A percentile compares a stretch with the other conserved stretches of the same genome.
These are phyloP conservation scores for Oreochromis niloticus DNA, from an alignment of 2,113 vertebrate genomes.

Conservation along the genomic window DNA sequence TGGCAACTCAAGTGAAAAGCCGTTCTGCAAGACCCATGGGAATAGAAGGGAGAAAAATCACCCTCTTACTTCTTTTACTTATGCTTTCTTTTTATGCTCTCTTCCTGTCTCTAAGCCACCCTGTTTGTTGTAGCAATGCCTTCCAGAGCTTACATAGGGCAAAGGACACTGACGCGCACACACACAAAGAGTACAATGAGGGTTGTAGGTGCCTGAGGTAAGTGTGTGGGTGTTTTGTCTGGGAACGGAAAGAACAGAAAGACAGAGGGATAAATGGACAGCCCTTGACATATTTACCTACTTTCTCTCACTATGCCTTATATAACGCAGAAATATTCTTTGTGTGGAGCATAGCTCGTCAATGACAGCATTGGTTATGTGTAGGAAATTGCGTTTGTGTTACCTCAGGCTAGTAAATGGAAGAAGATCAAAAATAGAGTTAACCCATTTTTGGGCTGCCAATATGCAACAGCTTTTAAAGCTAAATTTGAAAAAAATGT, in stretches of 20 bases:
- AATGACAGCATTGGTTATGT: neutral
- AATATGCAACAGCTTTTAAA: neutral
- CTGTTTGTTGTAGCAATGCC: conserved; percentile 35
- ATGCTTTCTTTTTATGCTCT: conserved; percentile 16
- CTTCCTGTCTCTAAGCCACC: conserved; percentile 46
- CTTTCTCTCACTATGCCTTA: neutral
- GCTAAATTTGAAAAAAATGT: neutral
- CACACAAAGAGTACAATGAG: neutral
- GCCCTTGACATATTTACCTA: neutral
- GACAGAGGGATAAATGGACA: neutral
- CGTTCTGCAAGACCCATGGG: conserved; percentile 59
- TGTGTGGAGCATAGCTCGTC: neutral
- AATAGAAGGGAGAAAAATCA: conserved; percentile 64
- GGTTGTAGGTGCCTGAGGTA: neutral
- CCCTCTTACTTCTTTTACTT: conserved; percentile 43
- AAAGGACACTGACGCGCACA: neutral
- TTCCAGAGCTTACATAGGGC: conserved; percentile 22
- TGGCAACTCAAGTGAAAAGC: conserved; percentile 69
- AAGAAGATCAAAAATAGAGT: neutral
- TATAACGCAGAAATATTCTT: neutral
- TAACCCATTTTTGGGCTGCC: neutral
- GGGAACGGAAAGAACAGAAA: neutral
- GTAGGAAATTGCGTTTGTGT: neutral
- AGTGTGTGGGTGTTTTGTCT: neutral
- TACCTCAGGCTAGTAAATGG: neutral